Base-by-base conservation (phyloP, 2,888 invertebrate species). In the Helleia helle region DNA sequence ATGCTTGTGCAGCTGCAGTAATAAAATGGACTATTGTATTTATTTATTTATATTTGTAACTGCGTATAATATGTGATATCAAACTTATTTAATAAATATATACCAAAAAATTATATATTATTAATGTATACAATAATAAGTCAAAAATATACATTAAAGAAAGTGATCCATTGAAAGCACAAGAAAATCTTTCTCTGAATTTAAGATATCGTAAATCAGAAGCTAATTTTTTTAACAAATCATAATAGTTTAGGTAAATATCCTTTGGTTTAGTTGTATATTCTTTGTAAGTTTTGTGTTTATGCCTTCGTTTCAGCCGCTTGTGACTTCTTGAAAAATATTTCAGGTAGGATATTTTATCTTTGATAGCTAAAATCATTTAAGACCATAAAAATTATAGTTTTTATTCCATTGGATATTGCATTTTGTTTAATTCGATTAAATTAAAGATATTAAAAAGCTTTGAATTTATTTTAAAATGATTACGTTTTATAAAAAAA, bases 111-210 rank as follows among this genome's bases (percentile, higher is more conserved):
- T 5, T 7, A 11, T 34, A 8, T 11, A 34, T 9, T 6, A 34
- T 34, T 34, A 34, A 12, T 18, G 12, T 22, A 18, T 12, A 36
- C 39, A 45, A 41, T 36, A 47, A n/a, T 41, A 29, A 30, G 30
- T 30, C 27, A 28, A 27, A 18, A 29, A 11, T 22, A 24, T 11
- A 27, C 14, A 9, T 1, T 14, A n/a, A 15, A 18, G 36, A 9
- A 38, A 28, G 24, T 41, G 43, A 45, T 39, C 50, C 50, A 40
- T 47, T 41, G 26, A n/a, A 31, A 4, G 51, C 41, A 46, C 66
- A 66, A 47, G 58, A 54, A 49, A 60, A 62, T 36, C 49, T 55
- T 40, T 61, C 42, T 40, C 59, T 57, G 28, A 66, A 41, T 49
- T 61, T 58, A 27, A 68, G 40, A 3, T 46, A 26, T 40, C 55